Percentiles rank a stretch among this genome's conserved stretches.
Conservation (phyloP, 2,888 invertebrate species). For the Drosophila sordidapex region DNA sequence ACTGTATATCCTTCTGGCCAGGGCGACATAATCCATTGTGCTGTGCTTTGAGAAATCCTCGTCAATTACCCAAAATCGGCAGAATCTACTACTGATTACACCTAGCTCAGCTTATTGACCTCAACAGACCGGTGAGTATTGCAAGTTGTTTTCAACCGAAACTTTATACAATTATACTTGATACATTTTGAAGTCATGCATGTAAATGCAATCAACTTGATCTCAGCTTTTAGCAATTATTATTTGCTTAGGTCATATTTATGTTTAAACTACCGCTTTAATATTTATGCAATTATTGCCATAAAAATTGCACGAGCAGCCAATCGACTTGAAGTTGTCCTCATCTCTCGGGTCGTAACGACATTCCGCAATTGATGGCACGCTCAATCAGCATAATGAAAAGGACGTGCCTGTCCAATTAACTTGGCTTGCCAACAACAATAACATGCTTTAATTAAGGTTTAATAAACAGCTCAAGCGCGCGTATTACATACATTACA, state of each 20-base stretch:
- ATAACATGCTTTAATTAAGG: conserved; percentile 75
- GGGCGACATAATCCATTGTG: not conserved
- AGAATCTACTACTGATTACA: not conserved
- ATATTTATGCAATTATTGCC: not conserved
- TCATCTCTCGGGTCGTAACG: not conserved
- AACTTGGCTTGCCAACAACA: conserved; percentile 54
- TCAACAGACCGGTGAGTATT: not conserved
- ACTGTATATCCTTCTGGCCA: not conserved
- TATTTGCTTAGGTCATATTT: not conserved
- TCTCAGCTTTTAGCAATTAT: not conserved
- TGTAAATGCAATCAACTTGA: not conserved
- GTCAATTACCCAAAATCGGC: not conserved
- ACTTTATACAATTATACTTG: not conserved
- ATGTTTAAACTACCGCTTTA: not conserved
- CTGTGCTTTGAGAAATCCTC: not conserved
- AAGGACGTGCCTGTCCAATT: conserved; percentile 66
- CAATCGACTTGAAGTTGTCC: conserved; percentile 5
- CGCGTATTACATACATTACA: conserved; percentile 48
- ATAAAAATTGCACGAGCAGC: not conserved
- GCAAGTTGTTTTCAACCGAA: not conserved
- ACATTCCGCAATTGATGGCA: conserved; percentile 14
- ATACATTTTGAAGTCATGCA: not conserved
- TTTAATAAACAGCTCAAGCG: conserved; percentile 69
- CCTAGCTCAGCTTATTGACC: not conserved
- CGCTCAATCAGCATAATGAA: conserved; percentile 70